Evolutionary conservation across 37 sponge, comb jelly and placozoan genomes (phyloP).

Genomic region (Axinella damicornis): DNA sequence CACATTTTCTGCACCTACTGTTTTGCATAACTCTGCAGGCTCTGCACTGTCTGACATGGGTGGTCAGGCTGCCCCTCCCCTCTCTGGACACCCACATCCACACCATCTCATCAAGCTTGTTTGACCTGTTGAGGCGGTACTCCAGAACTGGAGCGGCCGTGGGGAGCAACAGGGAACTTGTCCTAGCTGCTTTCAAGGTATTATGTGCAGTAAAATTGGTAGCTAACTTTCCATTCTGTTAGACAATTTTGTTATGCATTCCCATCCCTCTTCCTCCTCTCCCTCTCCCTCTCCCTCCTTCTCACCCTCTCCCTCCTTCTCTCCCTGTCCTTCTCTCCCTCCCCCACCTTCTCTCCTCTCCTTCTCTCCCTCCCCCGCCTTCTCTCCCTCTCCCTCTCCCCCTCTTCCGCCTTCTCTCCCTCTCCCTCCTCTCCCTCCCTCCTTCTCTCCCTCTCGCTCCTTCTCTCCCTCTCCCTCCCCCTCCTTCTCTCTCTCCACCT

Average conservation of each 20-base stretch:
- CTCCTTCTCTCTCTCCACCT: neutral
- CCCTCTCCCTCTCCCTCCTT: too few relatives aligned
- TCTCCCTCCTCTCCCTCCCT: neutral
- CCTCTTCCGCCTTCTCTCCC: neutral
- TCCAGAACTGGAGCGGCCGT: conserved; percentile 62
- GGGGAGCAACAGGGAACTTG: conserved; percentile 77
- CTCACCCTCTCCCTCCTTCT: too few relatives aligned
- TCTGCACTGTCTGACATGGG: conserved; percentile 58
- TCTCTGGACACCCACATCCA: conserved; percentile 40
- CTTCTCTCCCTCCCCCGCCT: neutral
- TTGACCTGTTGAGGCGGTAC: conserved; percentile 68
- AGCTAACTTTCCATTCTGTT: too few relatives aligned
- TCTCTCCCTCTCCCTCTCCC: neutral
- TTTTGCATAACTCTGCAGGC: too few relatives aligned
- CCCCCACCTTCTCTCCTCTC: too few relatives aligned
- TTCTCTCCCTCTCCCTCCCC: neutral
- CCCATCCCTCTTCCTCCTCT: too few relatives aligned
- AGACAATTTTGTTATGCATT: too few relatives aligned
- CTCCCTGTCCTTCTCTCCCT: too few relatives aligned
- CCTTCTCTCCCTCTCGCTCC: neutral
- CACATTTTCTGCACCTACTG: too few relatives aligned
- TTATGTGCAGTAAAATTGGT: neutral
- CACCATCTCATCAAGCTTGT: conserved; percentile 39
- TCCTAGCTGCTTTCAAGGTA: conserved; percentile 81
- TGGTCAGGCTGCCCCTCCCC: conserved; percentile 74